A percentile compares a stretch with the other conserved stretches of the same genome.
phyloP scores from a whole-genome alignment of 2,797 vertebrate genomes.

The Ptychadena robeensis region DNA sequence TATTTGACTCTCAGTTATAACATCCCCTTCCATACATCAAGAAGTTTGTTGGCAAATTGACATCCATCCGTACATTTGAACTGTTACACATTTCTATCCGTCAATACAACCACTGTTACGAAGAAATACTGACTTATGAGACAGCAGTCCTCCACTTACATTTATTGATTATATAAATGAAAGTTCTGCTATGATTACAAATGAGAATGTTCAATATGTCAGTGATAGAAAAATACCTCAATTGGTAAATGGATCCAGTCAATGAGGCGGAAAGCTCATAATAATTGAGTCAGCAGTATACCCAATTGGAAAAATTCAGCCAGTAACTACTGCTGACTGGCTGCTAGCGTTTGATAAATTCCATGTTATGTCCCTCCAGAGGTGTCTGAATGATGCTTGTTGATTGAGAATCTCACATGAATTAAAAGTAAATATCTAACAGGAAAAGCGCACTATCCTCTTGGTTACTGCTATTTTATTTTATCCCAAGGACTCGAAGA shows the following conservation, averaged over 20 bases:
- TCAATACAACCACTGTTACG: conserved; percentile 33
- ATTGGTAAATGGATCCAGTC: conserved; percentile 60
- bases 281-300: conserved; percentile 60
- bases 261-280: conserved; percentile 60
- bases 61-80: conserved; percentile 21
- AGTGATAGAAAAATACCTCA: conserved; percentile 58
- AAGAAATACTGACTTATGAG: conserved; percentile 50
- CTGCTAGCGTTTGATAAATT: conserved; percentile 51
- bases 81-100: conserved; percentile 31
- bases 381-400: conserved; percentile 38
- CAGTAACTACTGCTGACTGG: conserved; percentile 38
- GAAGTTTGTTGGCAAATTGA: conserved; percentile 11
- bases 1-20: not conserved
- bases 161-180: conserved; percentile 58
- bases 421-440: conserved; percentile 49
- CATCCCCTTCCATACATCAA: not conserved
- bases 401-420: conserved; percentile 41
- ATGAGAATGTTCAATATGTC: conserved; percentile 62
- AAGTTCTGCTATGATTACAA: conserved; percentile 55
- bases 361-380: conserved; percentile 35
- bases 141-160: conserved; percentile 48
- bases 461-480: conserved; percentile 40
- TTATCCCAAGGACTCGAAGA: conserved; percentile 39
- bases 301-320: conserved; percentile 57
- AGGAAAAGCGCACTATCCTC: conserved; percentile 16